Evolutionary conservation across 2,888 invertebrate genomes (phyloP).

Genomic region (Prosopocoilus inquinatus): DNA sequence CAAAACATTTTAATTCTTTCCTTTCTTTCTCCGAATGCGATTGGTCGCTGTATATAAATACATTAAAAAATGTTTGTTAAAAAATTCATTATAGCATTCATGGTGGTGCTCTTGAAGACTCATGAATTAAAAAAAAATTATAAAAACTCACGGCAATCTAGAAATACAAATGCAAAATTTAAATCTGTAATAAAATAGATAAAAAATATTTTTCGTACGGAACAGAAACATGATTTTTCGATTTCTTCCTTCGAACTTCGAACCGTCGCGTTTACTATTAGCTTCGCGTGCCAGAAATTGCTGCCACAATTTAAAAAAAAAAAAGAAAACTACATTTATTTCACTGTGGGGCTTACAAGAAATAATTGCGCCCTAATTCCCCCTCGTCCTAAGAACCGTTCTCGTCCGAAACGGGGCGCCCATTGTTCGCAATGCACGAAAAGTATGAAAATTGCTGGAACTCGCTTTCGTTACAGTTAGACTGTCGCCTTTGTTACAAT

Average conservation of each 20-base stretch:
- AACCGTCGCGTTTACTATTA: slow-evolving; percentile 18
- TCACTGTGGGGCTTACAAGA: slow-evolving; percentile 25
- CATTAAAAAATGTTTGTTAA: too few species aligned
- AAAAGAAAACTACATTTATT: slow-evolving; percentile 23
- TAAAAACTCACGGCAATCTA: too few species aligned
- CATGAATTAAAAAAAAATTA: too few species aligned
- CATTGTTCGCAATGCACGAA: slow-evolving; percentile 12
- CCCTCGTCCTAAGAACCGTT: neutral
- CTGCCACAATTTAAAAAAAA: slow-evolving; percentile 32
- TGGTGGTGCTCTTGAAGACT: too few species aligned
- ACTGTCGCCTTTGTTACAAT: slow-evolving; percentile 8
- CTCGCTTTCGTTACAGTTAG: slow-evolving; percentile 14
- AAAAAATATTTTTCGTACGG: too few species aligned
- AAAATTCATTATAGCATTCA: too few species aligned
- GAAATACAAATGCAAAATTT: too few species aligned
- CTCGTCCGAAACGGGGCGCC: neutral
- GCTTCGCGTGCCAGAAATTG: slow-evolving; percentile 31
- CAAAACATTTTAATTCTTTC: too few species aligned
- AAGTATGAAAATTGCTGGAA: slow-evolving; percentile 15
- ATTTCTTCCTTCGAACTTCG: slow-evolving; percentile 7
- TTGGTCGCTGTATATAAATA: too few species aligned
- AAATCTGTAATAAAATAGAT: too few species aligned
- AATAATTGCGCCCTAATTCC: slow-evolving; percentile 14
- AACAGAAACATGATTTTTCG: too few species aligned
- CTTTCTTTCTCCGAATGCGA: too few species aligned